Evolutionary conservation across 1,140 invertebrate species (phyloP), one percentile per base, ranked within the genome.

Genomic region (Drosophila lowei): DNA sequence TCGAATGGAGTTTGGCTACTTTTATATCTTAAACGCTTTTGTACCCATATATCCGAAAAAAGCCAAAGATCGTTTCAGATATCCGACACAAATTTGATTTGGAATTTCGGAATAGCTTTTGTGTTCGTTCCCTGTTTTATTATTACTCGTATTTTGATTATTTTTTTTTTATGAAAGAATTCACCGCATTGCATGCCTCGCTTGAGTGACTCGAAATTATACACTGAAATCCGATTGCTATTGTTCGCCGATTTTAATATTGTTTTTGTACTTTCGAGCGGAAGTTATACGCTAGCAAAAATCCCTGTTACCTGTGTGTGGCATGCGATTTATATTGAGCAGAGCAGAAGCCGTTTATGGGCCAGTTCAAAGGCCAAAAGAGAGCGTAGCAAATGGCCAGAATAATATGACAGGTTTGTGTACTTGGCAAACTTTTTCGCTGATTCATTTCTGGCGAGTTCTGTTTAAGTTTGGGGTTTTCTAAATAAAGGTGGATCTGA

Each of bases 251-350:
- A 43, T 60, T 56, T 61, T 43, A 18, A 54, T 53, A 34, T 58
- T 44, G 53, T 9, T 63, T 60, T 70, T 48, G 21, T 49, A 52
- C 34, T 64, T 49, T 65, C 34, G 63, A 49, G 50, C 80, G 76
- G 80, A 84, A 85, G 80, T 85, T 76, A 72, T 79, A 71, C 50
- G 60, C 6, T 64, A 42, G 49, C 62, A 56, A 47, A 56, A 66
- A 79, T 61, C 18, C 18, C 18, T 65, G 57, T 76, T 85, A 55
- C 50, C 62, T 76, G 71, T 34, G 30, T 38, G 34, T 38, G 47
- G 47, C 72, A 66, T 83, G 57, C 57, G 44, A 66, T 64, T 77
- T 64, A 52, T 48, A 61, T 42, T 58, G 56, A 50, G 64, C 54
- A 67, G 23, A 53, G 41, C 4, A 11, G 2, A 34, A 55, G 7